These are phyloP conservation scores for Myrmecophaga tridactyla DNA, from an alignment of 2,113 vertebrate species.

Conservation along the genomic window DNA sequence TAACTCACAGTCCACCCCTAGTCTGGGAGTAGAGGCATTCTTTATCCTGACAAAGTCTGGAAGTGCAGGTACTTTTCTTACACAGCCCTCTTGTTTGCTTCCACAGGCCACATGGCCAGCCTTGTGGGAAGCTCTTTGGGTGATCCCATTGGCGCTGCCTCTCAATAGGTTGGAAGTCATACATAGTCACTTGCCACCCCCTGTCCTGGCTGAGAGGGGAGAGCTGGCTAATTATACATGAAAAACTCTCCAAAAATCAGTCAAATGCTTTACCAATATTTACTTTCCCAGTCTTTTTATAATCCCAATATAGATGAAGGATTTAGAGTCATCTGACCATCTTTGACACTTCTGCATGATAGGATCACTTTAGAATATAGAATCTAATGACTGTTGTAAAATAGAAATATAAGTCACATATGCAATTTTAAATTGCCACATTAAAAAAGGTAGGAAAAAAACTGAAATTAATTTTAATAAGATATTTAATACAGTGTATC, in stretches of 20 bases:
- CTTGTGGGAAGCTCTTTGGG: background rate
- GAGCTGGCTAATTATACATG: background rate
- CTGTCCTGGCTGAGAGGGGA: background rate
- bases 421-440: background rate
- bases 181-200: fast-evolving
- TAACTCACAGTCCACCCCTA: background rate
- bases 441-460: background rate
- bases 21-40: background rate
- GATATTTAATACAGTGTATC: background rate
- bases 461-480: background rate
- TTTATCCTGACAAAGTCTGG: background rate
- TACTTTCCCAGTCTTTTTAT: background rate
- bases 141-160: fast-evolving
- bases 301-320: background rate
- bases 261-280: background rate
- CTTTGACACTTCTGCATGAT: background rate
- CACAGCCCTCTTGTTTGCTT: background rate
- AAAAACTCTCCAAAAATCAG: background rate
- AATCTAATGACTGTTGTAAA: background rate
- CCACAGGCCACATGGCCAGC: background rate
- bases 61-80: background rate
- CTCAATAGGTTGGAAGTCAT: background rate
- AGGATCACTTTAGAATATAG: background rate
- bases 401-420: background rate
- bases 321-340: background rate